Evolutionary conservation across 2,888 invertebrate species (phyloP).

Genomic region (Drosophila anomelani): DNA sequence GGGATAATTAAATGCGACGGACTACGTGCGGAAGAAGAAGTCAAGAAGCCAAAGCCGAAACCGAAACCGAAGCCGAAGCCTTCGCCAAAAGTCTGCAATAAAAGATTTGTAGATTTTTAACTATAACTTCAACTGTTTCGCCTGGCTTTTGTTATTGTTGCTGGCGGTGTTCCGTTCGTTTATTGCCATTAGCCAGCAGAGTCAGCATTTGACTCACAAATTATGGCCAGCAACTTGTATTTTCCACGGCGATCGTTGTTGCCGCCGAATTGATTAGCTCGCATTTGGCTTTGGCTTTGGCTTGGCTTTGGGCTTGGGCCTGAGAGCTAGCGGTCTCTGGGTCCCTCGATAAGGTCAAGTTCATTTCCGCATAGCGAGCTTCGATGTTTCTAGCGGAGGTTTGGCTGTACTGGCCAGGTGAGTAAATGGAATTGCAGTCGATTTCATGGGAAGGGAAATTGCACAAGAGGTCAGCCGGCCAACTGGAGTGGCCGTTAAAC

Average conservation of each 20-base stretch:
- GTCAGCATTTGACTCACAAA: constrained; percentile 63
- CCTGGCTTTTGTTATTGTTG: constrained; percentile 49
- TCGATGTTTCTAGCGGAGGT: background rate
- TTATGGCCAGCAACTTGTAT: constrained; percentile 45
- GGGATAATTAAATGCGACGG: constrained; percentile 30
- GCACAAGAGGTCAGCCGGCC: constrained; percentile 55
- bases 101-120: constrained; percentile 40
- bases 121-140: constrained; percentile 41
- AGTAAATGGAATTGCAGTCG: constrained; percentile 23
- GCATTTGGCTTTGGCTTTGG: constrained; percentile 45
- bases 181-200: constrained; percentile 57
- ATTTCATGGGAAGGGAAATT: constrained; percentile 60
- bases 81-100: constrained; percentile 22
- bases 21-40: constrained; percentile 57
- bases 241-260: constrained; percentile 26
- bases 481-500: constrained; percentile 53
- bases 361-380: constrained; percentile 66
- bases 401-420: background rate
- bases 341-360: constrained; percentile 73
- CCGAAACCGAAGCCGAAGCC: constrained; percentile 10
- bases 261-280: constrained; percentile 67
- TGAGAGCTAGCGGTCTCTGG: constrained; percentile 33
- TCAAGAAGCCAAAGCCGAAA: constrained; percentile 28
- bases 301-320: constrained; percentile 20
- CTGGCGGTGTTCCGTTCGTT: constrained; percentile 60